Percentiles rank a stretch among this genome's conserved stretches.
Conservation (phyloP, 2,113 vertebrate genomes). For the Odocoileus virginianus region DNA sequence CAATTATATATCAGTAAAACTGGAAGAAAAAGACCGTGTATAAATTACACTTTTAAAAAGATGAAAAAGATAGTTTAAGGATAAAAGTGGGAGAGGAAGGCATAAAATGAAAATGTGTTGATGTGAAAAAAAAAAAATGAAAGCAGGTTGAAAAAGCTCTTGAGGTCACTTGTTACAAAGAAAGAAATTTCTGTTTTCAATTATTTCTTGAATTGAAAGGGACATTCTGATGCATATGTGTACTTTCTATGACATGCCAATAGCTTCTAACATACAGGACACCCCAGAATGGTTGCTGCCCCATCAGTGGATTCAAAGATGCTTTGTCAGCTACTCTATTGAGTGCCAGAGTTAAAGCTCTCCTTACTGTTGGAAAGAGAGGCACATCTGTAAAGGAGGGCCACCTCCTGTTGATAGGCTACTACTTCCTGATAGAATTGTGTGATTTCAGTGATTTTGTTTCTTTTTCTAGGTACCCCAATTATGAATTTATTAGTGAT, state of each 20-base stretch:
- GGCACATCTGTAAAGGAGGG: background rate
- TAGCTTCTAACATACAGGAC: background rate
- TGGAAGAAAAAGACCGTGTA: background rate
- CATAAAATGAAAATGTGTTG: background rate
- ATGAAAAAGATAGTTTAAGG: background rate
- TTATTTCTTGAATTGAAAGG: background rate
- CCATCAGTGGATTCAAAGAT: background rate
- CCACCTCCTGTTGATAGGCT: background rate
- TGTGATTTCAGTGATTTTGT: background rate
- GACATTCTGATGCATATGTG: background rate
- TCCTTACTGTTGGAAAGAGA: background rate
- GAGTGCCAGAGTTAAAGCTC: background rate
- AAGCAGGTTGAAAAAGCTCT: background rate
- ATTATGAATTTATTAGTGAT: slow-evolving; percentile 98
- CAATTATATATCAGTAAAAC: background rate
- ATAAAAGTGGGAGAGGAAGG: background rate
- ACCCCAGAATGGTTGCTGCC: background rate
- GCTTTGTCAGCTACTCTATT: background rate
- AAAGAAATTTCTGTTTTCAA: background rate
- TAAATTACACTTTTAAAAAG: background rate
- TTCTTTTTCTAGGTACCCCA: slow-evolving; percentile 88
- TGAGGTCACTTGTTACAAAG: slow-evolving; percentile 11
- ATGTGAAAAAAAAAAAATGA: background rate
- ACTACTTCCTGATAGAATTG: background rate
- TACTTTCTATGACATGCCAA: background rate